These are phyloP conservation scores for Apostichopus japonicus DNA, from an alignment of 35 echinoderm and acorn worm species.

Conservation along the genomic window DNA sequence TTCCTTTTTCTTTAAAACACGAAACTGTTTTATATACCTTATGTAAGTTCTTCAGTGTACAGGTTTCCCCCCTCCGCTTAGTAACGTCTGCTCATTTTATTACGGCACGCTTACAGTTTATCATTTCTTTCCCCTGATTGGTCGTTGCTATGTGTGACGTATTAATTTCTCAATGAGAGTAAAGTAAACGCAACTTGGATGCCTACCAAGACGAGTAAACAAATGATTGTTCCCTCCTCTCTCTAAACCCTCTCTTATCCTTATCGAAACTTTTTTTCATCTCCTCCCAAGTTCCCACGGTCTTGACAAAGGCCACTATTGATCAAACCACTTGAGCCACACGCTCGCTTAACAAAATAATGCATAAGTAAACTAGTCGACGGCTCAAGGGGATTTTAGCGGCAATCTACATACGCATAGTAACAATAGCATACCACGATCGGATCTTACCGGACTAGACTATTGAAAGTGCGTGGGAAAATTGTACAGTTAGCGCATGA, in stretches of 20 bases:
- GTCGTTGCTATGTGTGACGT: neutral
- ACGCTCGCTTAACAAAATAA: neutral
- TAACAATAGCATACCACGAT: neutral
- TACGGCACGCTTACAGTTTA: no score
- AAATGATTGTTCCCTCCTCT: neutral
- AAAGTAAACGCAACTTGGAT: neutral
- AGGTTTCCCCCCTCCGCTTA: no score
- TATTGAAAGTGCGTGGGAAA: slow-evolving; percentile 8
- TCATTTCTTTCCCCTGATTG: neutral
- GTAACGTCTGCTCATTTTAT: no score
- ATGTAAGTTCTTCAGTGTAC: no score
- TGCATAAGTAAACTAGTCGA: neutral
- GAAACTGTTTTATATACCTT: no score
- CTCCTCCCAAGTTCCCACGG: slow-evolving; percentile 13
- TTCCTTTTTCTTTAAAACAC: no score
- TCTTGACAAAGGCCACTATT: neutral
- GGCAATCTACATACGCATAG: neutral
- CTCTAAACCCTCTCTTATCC: neutral
- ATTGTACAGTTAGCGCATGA: neutral
- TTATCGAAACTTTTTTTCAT: slow-evolving; percentile 3
- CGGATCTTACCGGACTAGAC: neutral
- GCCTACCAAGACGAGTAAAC: neutral
- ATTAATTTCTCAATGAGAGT: neutral
- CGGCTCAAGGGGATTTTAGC: slow-evolving; percentile 12
- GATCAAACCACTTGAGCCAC: neutral